These are phyloP conservation scores for Cherax quadricarinatus DNA, from an alignment of 1,140 invertebrate genomes.

Conservation along the genomic window DNA sequence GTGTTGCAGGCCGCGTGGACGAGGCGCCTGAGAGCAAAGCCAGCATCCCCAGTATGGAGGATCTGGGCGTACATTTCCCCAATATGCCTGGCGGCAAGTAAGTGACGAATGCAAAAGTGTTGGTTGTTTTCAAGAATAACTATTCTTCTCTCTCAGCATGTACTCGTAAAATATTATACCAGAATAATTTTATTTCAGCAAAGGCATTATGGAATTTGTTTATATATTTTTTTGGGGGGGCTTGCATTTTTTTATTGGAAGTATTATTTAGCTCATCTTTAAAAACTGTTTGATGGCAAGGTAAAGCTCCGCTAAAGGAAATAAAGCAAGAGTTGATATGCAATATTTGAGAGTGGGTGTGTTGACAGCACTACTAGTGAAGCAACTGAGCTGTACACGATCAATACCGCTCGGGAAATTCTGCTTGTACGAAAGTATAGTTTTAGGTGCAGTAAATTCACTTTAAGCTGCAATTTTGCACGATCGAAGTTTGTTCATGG, in stretches of 20 bases:
- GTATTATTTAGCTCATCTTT: too few relatives aligned
- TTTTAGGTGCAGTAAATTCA: not conserved
- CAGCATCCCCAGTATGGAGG: slow-evolving; percentile 52
- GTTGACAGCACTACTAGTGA: not conserved
- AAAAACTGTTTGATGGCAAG: too few relatives aligned
- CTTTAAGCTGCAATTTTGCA: not conserved
- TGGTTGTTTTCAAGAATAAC: not conserved
- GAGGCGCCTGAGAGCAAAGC: slow-evolving; percentile 53
- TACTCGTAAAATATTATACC: not conserved
- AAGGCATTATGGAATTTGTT: too few relatives aligned
- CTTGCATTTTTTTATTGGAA: too few relatives aligned
- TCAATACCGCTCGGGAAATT: not conserved
- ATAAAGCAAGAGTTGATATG: too few relatives aligned
- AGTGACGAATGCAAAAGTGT: slow-evolving; percentile 4
- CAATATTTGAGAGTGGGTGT: not conserved
- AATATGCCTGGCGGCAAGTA: slow-evolving; percentile 62
- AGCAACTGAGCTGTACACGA: not conserved
- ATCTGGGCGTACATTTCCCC: slow-evolving; percentile 60
- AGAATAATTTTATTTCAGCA: too few relatives aligned
- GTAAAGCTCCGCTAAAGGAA: too few relatives aligned
- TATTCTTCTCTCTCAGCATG: not conserved
- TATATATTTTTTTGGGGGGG: too few relatives aligned
- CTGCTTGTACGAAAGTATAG: not conserved
- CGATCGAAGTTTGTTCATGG: not conserved
- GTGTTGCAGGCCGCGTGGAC: slow-evolving; percentile 46